Evolutionary conservation across 2,797 vertebrate genomes (phyloP).

Genomic region (Acanthiza pusilla): DNA sequence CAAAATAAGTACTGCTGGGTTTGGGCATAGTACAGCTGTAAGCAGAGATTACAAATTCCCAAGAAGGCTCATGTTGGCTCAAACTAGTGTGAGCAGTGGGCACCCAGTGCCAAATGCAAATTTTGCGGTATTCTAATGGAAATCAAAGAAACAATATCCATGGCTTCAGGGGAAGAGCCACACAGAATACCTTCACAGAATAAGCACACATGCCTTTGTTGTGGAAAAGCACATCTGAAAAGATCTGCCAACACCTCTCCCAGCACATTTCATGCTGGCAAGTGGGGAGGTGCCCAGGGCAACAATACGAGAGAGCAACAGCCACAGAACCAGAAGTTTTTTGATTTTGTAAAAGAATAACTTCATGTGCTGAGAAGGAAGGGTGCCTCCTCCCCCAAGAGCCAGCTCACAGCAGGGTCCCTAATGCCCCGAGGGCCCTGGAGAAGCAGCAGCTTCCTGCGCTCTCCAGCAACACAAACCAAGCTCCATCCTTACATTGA

Average conservation of each 20-base stretch:
- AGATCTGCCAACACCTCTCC: background rate
- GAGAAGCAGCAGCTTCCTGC: background rate
- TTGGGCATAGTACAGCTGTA: background rate
- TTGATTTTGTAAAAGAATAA: background rate
- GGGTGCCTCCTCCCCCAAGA: background rate
- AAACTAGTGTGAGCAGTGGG: background rate
- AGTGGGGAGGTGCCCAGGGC: background rate
- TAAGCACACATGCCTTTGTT: background rate
- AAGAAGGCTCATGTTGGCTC: background rate
- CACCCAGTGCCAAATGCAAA: conserved; percentile 18
- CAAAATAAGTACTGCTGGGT: background rate
- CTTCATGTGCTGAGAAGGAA: background rate
- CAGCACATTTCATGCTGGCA: background rate
- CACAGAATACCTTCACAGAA: conserved; percentile 1
- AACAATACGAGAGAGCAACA: background rate
- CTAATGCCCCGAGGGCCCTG: background rate
- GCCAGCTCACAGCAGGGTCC: background rate
- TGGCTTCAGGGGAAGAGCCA: background rate
- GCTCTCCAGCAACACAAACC: conserved; percentile 44
- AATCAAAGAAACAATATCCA: conserved; percentile 31
- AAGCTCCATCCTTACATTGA: background rate
- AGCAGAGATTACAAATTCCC: background rate
- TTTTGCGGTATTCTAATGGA: conserved; percentile 15
- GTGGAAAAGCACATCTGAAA: background rate
- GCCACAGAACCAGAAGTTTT: background rate